Percentiles rank a stretch among this genome's conserved stretches.
These are phyloP conservation scores for Butorides virescens DNA, from an alignment of 2,113 vertebrate species.

Conservation along the genomic window DNA sequence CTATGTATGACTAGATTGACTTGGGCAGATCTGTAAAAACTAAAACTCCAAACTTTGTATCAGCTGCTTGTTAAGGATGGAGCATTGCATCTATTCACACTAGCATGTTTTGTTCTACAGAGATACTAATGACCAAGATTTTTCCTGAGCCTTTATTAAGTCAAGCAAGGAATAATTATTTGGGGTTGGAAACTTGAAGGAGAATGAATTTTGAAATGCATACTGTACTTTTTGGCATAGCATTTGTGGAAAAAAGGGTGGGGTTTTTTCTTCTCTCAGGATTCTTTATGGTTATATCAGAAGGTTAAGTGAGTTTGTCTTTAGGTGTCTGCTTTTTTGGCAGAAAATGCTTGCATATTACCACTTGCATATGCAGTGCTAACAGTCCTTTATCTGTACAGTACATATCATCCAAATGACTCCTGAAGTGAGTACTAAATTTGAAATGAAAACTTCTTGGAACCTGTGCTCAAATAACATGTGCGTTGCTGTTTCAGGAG, in stretches of 20 bases:
- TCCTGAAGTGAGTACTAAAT: neutral
- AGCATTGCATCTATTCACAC: neutral
- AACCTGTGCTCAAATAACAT: neutral
- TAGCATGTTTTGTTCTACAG: neutral
- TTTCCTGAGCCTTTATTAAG: neutral
- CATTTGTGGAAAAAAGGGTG: neutral
- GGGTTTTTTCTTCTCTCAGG: neutral
- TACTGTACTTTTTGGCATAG: neutral
- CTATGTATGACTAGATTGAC: neutral
- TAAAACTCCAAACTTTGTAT: neutral
- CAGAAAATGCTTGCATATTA: neutral
- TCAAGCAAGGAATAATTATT: neutral
- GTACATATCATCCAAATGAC: neutral
- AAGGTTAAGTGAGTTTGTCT: neutral
- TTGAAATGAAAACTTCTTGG: neutral
- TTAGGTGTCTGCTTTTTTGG: neutral
- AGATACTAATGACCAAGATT: neutral
- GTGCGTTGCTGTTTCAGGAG: constrained; percentile 60
- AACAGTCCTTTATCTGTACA: neutral
- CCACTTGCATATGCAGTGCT: neutral
- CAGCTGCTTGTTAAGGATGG: neutral
- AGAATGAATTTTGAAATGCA: neutral
- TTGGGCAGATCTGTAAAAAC: neutral
- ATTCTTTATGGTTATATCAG: neutral
- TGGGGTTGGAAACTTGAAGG: neutral